Evolutionary conservation across 2,797 vertebrate species (phyloP).

Genomic region (Epinephelus awoara): DNA sequence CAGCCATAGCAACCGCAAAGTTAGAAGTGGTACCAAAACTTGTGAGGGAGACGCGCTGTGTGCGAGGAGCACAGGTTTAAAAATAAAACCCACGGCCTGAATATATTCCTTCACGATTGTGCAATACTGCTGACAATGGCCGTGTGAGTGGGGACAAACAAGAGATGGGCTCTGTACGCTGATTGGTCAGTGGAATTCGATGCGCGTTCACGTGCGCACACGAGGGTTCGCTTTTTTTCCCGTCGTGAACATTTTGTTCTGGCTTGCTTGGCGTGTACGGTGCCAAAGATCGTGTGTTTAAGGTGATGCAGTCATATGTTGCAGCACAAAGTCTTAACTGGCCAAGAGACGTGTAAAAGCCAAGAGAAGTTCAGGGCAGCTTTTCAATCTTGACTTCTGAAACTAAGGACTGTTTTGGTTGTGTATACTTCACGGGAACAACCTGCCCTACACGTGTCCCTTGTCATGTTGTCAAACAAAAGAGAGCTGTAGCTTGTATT

Average conservation of each 20-base stretch:
- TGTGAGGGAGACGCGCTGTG: not conserved
- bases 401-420: not conserved
- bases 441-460: no score
- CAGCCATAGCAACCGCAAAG: slow-evolving; percentile 84
- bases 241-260: slow-evolving; percentile 80
- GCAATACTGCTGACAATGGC: not conserved
- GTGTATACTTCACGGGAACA: not conserved
- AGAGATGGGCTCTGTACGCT: slow-evolving; percentile 11
- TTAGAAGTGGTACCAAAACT: slow-evolving; percentile 50
- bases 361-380: not conserved
- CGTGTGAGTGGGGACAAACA: not conserved
- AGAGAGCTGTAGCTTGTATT: no score
- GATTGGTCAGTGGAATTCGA: slow-evolving; percentile 70
- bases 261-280: not conserved
- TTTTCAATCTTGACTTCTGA: not conserved
- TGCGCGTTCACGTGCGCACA: slow-evolving; percentile 74
- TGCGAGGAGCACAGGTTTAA: not conserved
- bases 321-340: not conserved
- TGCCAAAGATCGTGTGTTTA: slow-evolving; percentile 29
- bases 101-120: accelerated
- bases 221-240: slow-evolving; percentile 59
- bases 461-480: no score
- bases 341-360: not conserved
- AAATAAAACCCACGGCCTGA: accelerated
- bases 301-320: not conserved